Percentiles rank a stretch among this genome's conserved stretches.
phyloP scores from a whole-genome alignment of 2,888 invertebrate species.

The Stomorhina lunata region DNA sequence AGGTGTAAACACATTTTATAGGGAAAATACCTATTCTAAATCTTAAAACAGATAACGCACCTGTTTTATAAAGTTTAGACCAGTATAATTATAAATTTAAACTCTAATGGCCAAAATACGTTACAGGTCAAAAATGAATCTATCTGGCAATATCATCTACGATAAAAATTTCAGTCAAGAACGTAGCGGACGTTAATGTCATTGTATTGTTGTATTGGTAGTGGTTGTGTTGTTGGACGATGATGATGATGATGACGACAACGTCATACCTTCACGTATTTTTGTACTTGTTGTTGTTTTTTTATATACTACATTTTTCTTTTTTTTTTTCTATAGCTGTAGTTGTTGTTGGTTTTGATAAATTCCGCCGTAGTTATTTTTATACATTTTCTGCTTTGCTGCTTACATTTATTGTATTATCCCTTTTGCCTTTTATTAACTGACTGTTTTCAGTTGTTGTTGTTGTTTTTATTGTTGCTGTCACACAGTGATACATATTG shows the following conservation, averaged over 20 bases:
- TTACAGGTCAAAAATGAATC: too few relatives aligned
- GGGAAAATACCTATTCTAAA: too few relatives aligned
- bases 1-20: too few relatives aligned
- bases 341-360: slow-evolving; percentile 15
- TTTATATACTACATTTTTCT: neutral
- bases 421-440: slow-evolving; percentile 21
- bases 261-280: slow-evolving; percentile 50
- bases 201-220: neutral
- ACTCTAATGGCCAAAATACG: too few relatives aligned
- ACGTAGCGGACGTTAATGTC: neutral
- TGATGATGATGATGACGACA: slow-evolving; percentile 27
- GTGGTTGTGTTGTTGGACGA: too few relatives aligned
- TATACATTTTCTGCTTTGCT: slow-evolving; percentile 26
- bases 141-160: neutral
- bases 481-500: too few relatives aligned
- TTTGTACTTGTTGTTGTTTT: neutral
- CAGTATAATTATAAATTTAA: too few relatives aligned
- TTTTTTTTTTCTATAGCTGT: neutral
- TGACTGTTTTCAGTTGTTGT: slow-evolving; percentile 31
- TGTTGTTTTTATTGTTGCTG: slow-evolving; percentile 5
- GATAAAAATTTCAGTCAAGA: neutral
- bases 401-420: slow-evolving; percentile 33
- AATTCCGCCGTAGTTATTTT: slow-evolving; percentile 40
- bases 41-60: too few relatives aligned
- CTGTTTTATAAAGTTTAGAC: too few relatives aligned